Conservation (phyloP, 2,113 vertebrate species). For the Nanorana parkeri region DNA sequence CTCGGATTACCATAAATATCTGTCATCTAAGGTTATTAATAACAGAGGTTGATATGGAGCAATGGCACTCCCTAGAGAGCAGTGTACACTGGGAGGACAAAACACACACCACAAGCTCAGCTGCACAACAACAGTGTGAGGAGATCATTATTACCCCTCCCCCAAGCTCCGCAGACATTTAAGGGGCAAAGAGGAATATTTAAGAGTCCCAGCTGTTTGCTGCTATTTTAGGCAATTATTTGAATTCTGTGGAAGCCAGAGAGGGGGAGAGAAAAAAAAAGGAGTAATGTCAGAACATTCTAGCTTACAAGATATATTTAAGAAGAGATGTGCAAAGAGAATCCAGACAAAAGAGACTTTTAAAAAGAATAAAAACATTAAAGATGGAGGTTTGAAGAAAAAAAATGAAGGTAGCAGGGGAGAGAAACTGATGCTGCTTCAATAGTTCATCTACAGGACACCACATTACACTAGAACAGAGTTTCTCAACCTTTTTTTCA, state of each 20-base stretch:
- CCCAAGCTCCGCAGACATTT: not conserved
- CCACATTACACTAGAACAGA: no score
- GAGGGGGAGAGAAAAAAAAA: not conserved
- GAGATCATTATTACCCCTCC: constrained; percentile 41
- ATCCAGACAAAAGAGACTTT: not conserved
- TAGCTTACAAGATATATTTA: not conserved
- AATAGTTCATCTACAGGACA: no score
- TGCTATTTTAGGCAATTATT: constrained; percentile 46
- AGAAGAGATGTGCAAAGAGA: not conserved
- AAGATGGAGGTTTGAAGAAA: not conserved
- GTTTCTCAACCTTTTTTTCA: no score
- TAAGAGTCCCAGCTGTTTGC: constrained; percentile 46
- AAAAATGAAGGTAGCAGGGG: not conserved
- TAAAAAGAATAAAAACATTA: not conserved
- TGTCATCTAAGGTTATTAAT: constrained; percentile 35
- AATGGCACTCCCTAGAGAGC: constrained; percentile 5
- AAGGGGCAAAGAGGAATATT: constrained; percentile 49
- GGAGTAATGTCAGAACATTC: not conserved
- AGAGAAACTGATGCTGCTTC: not conserved
- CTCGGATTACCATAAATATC: constrained; percentile 1
- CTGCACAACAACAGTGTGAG: not conserved
- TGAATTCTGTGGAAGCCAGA: constrained; percentile 14
- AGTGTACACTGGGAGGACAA: not conserved
- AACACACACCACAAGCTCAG: not conserved
- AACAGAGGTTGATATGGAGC: constrained; percentile 1